Base-by-base conservation (phyloP, 1,140 invertebrate species). In the Macrobrachium nipponense region DNA sequence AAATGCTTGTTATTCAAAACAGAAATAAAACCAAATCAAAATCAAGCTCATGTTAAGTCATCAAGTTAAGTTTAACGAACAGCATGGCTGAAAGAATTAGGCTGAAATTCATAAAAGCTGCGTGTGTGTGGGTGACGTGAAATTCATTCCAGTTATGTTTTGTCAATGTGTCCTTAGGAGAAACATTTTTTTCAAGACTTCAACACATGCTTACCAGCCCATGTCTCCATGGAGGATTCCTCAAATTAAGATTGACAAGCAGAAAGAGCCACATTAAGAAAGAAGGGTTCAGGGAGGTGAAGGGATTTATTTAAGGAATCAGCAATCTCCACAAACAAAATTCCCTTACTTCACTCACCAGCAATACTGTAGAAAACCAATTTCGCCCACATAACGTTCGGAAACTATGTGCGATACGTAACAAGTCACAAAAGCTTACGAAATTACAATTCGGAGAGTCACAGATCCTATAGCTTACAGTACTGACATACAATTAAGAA, bases 181-280 rank as follows among this genome's bases (percentile, higher is more conserved):
- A 77, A 7, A 15, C 77, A 83, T 43, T 60, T 27, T 73, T 76
- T 61, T 72, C 44, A 85, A n/a, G 59, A 79, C 27, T 51, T 73
- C 58, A 86, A 72, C 27, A 80, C 84, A 86, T 86, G 84, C 84
- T 43, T 44, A 86, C 58, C 60, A 80, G 77, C 77, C 77, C 70
- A 73, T n/a, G 68, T 61, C 68, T 36, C 43, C 78, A 51, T 80
- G 77, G 58, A 73, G 77, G 66, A 73, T 14, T 36, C 58, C 11
- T 6, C 58, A 59, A 70, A 43, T 76, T 51, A 72, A 60, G 77
- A 58, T 68, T 77, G 59, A 75, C 76, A 86, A 70, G 84, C 77
- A 86, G 72, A 58, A 72, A 77, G 62, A 86, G 59, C 68, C 72
- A 80, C 77, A 86, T 64, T 61, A 85, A 79, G 64, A 64, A 51